These are phyloP conservation scores for Notechis scutatus DNA, from an alignment of 2,113 vertebrate species.

Conservation along the genomic window DNA sequence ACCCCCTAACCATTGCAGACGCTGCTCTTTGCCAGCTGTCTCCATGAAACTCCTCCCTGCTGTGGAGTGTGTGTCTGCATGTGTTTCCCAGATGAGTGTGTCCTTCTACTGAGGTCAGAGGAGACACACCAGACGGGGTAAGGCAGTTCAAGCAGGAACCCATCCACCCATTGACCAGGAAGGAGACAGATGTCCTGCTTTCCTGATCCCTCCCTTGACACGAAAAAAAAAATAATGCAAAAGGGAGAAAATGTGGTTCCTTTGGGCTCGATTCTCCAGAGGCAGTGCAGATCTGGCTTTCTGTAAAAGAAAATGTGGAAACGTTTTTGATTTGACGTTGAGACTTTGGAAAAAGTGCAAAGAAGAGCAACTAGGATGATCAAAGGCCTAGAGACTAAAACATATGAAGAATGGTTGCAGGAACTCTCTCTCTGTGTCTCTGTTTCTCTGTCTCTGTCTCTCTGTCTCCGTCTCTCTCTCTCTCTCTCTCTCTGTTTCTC, in stretches of 20 bases:
- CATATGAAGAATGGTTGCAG: too few relatives aligned
- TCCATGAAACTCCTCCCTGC: neutral
- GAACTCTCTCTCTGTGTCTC: too few relatives aligned
- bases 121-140: neutral
- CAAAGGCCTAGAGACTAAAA: too few relatives aligned
- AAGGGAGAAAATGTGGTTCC: neutral
- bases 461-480: too few relatives aligned
- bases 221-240: neutral
- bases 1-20: neutral
- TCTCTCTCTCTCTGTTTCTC: too few relatives aligned
- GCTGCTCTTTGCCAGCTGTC: neutral
- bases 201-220: neutral
- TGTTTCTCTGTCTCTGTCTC: fast-evolving
- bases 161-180: neutral
- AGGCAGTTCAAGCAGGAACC: too few relatives aligned
- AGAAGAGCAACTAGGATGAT: too few relatives aligned
- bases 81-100: neutral
- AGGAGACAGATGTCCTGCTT: neutral
- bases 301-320: neutral
- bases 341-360: too few relatives aligned
- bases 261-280: neutral
- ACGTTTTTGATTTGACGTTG: neutral
- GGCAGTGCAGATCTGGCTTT: neutral
- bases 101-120: neutral
- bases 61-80: neutral